Evolutionary conservation across 2,888 invertebrate species (phyloP), one percentile per base, ranked within the genome.

Genomic region (Cantharis lateralis): DNA sequence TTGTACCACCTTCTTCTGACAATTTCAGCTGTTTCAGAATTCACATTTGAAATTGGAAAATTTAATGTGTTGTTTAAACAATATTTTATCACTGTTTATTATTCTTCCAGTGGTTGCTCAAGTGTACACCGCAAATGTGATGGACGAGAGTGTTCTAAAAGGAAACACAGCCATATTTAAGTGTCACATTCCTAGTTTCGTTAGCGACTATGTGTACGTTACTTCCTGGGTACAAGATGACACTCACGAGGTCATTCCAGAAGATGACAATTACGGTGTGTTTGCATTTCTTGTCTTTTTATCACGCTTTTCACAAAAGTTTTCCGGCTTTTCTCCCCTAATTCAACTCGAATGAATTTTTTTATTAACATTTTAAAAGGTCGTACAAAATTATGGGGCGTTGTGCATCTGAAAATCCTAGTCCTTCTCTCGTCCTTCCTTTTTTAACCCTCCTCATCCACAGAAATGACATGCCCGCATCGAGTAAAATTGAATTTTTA

Each of bases 181-280:
- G 92, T 97, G 96, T 91, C 95, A 96, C 90, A 96, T 97, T 88
- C 96, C 96, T 84, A 95, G 95, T 90, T 96, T 96, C 90, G 96
- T 96, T 83, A 95, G 95, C 86, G 96, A 97, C 90, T 96, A 95
- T 89, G 95, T 96, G 85, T 91, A 90, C 86, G 95, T 96, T 84
- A 92, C 93, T 84, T 94, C 95, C 84, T 97, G 96, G 96, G 91
- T 95, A 88, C 93, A 95, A 90, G 94, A 94, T 87, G 94, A 94
- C 87, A 91, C 91, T 83, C 90, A 90, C 82, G 91, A 92, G 86
- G 92, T 92, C 85, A 90, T 90, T 83, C 88, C 89, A 84, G 88
- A 85, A 80, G 82, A 82, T 32, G 80, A 84, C 71, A 77, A 81
- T 68, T 85, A 85, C 80, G 87, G 87, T 87, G 84, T 82, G 86